Conservation (phyloP, 1,140 invertebrate species). For the Mercenaria mercenaria region DNA sequence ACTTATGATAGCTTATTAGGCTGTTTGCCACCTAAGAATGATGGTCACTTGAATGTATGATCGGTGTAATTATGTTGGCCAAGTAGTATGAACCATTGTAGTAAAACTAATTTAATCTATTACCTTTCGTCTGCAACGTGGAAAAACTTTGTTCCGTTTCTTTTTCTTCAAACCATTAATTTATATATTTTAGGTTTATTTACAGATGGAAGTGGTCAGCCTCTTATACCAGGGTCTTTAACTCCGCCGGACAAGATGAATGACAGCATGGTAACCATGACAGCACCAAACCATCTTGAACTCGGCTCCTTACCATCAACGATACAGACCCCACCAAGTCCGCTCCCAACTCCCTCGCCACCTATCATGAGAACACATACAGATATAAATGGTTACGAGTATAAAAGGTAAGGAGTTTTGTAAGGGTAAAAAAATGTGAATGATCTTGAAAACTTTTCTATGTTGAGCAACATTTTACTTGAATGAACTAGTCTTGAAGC, state of each 20-base stretch:
- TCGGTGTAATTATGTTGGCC: too few species aligned
- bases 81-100: too few species aligned
- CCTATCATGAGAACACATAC: constrained; percentile 86
- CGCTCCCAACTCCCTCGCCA: constrained; percentile 88
- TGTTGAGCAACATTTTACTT: too few species aligned
- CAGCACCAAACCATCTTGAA: constrained; percentile 77
- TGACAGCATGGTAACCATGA: constrained; percentile 84
- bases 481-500: too few species aligned
- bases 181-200: constrained; percentile 31
- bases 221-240: constrained; percentile 80
- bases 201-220: constrained; percentile 73
- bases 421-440: too few species aligned
- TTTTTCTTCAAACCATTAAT: not conserved
- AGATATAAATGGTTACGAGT: constrained; percentile 62
- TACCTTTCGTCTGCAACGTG: too few species aligned
- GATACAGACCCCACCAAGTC: constrained; percentile 92
- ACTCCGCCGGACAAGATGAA: constrained; percentile 88
- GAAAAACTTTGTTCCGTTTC: too few species aligned
- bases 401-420: constrained; percentile 28
- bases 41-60: too few species aligned
- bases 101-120: too few species aligned
- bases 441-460: not conserved
- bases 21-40: too few species aligned
- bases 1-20: too few species aligned
- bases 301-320: constrained; percentile 87